Evolutionary conservation across 2,113 vertebrate species (phyloP).

Genomic region (Saiga tatarica): DNA sequence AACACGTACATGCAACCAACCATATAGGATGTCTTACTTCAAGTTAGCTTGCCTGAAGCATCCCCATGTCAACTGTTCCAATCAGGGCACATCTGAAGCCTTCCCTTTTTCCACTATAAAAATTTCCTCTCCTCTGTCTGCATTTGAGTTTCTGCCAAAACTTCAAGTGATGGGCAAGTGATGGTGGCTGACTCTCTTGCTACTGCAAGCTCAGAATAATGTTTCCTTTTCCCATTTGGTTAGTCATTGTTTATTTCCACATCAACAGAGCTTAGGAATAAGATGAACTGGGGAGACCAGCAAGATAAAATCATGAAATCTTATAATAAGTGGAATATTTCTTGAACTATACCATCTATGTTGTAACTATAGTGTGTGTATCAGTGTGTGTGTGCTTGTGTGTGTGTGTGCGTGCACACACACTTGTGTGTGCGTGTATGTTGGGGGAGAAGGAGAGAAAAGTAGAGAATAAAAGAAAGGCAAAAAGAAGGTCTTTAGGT

Average conservation of each 20-base stretch:
- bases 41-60: background rate
- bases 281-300: background rate
- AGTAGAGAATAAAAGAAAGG: background rate
- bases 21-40: background rate
- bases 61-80: background rate
- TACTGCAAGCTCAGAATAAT: background rate
- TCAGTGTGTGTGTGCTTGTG: background rate
- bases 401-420: background rate
- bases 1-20: background rate
- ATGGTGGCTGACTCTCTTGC: background rate
- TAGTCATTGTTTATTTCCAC: background rate
- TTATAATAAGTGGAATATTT: background rate
- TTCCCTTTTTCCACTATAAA: background rate
- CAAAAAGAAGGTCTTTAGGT: background rate
- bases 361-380: background rate
- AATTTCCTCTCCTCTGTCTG: background rate
- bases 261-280: background rate
- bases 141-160: background rate
- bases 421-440: fast-evolving
- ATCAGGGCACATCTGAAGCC: background rate
- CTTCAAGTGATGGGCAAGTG: background rate
- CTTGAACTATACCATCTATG: background rate
- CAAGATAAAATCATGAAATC: background rate
- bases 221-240: background rate
- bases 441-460: background rate